A percentile compares a stretch with the other conserved stretches of the same genome.
Conservation (phyloP, 2,888 invertebrate species). For the Glyphotaelius pellucidus region DNA sequence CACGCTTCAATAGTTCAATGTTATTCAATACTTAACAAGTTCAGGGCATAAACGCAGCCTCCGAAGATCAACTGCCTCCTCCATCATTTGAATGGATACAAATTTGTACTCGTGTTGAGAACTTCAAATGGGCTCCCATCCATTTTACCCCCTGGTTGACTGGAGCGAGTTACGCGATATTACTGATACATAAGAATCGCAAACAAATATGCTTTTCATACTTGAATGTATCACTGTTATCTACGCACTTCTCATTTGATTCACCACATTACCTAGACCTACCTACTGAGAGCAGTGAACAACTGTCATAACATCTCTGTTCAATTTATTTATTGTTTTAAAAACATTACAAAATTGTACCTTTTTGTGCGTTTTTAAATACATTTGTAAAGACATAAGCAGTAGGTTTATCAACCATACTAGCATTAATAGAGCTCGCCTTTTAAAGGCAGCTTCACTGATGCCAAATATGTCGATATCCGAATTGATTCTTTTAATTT, state of each 20-base stretch:
- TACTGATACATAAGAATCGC: neutral
- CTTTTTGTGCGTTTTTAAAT: too few relatives aligned
- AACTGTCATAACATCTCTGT: too few relatives aligned
- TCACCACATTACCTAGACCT: neutral
- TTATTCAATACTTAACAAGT: slow-evolving; percentile 58
- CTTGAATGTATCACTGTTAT: neutral
- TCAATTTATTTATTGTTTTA: too few relatives aligned
- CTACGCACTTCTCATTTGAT: neutral
- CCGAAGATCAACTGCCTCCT: slow-evolving; percentile 31
- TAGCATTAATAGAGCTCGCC: too few relatives aligned
- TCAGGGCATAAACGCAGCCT: slow-evolving; percentile 35
- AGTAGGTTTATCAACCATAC: too few relatives aligned
- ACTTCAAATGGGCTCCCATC: slow-evolving; percentile 11
- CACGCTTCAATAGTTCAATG: slow-evolving; percentile 57
- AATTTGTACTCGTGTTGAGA: slow-evolving; percentile 26
- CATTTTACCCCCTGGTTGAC: neutral
- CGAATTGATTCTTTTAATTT: too few relatives aligned
- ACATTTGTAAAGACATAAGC: too few relatives aligned
- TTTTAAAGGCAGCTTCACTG: too few relatives aligned
- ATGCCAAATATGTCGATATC: too few relatives aligned
- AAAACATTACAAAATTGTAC: too few relatives aligned
- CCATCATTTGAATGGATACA: slow-evolving; percentile 13
- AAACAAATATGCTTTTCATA: neutral
- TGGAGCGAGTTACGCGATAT: neutral
- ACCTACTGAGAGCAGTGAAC: too few relatives aligned